These are phyloP conservation scores for Diphyllodes magnificus DNA, from an alignment of 2,113 vertebrate genomes.

Conservation along the genomic window DNA sequence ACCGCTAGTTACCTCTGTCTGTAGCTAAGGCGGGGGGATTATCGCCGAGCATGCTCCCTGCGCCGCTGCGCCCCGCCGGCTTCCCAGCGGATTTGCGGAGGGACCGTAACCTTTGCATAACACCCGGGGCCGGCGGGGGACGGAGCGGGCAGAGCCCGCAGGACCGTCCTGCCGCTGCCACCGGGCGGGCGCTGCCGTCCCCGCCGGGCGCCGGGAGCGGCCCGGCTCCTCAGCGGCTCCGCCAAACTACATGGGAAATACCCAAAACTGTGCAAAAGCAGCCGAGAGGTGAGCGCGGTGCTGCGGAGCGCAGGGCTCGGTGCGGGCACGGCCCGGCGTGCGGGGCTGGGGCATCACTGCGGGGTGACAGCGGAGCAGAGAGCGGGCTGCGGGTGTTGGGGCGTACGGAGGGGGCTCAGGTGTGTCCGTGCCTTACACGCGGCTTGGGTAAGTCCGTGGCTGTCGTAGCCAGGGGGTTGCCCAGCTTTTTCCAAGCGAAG, in stretches of 20 bases:
- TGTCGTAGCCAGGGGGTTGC: fast-evolving
- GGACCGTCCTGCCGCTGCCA: not conserved
- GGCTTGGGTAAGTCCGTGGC: not conserved
- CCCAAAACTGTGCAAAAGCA: not conserved
- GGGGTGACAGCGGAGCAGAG: fast-evolving
- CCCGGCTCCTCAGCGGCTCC: not conserved
- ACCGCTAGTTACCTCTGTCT: conserved; percentile 81
- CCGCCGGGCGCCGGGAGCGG: not conserved
- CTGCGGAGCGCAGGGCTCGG: not conserved
- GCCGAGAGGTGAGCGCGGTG: not conserved
- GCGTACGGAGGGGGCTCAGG: fast-evolving
- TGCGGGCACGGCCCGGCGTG: not conserved
- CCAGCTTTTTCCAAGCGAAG: not conserved
- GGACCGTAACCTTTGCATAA: conserved; percentile 53
- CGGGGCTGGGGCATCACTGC: not conserved
- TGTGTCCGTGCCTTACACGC: fast-evolving
- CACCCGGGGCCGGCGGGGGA: not conserved
- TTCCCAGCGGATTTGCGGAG: conserved; percentile 51
- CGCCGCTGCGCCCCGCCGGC: conserved; percentile 60
- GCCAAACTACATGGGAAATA: not conserved
- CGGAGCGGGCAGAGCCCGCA: not conserved
- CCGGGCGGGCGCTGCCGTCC: not conserved
- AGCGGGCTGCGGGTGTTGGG: fast-evolving
- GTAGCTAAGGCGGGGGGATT: conserved; percentile 56
- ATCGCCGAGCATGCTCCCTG: conserved; percentile 70